A percentile compares a stretch with the other conserved stretches of the same genome.
phyloP scores from a whole-genome alignment of 1,140 invertebrate genomes.

The Apis cerana region DNA sequence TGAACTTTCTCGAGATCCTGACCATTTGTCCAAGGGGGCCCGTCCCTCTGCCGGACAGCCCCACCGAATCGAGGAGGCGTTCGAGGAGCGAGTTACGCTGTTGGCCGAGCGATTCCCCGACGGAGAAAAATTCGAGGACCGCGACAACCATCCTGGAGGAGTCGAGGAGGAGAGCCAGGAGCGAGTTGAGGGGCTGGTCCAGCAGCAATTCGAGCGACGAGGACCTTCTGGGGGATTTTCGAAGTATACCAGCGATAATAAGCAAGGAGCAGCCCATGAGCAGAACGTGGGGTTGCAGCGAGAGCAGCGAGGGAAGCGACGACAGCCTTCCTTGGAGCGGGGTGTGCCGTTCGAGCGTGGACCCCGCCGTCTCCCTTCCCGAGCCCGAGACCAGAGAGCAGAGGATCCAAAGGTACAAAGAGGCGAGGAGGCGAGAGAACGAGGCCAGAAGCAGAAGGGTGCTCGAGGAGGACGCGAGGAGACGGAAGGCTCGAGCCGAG shows the following conservation, averaged over 20 bases:
- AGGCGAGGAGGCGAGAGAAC: conserved; percentile 75
- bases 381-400: conserved; percentile 76
- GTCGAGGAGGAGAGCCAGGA: conserved; percentile 69
- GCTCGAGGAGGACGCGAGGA: conserved; percentile 76
- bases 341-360: conserved; percentile 68
- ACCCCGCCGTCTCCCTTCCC: conserved; percentile 57
- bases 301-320: conserved; percentile 80
- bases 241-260: conserved; percentile 63
- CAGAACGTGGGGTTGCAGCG: conserved; percentile 77
- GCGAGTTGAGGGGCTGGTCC: conserved; percentile 77
- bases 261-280: conserved; percentile 55
- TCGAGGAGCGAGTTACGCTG: conserved; percentile 77
- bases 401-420: conserved; percentile 77
- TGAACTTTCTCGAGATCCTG: conserved; percentile 79
- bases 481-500: conserved; percentile 65
- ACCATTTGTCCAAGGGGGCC: conserved; percentile 75
- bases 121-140: conserved; percentile 55
- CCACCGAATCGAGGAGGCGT: conserved; percentile 72
- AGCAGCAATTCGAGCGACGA: conserved; percentile 79
- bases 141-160: conserved; percentile 64
- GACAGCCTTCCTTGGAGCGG: conserved; percentile 76
- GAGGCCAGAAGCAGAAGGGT: conserved; percentile 74
- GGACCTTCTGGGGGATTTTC: conserved; percentile 74
- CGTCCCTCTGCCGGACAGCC: conserved; percentile 73
- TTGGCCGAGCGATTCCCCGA: conserved; percentile 71